Evolutionary conservation across 2,113 vertebrate genomes (phyloP).

Genomic region (Peromyscus polionotus): DNA sequence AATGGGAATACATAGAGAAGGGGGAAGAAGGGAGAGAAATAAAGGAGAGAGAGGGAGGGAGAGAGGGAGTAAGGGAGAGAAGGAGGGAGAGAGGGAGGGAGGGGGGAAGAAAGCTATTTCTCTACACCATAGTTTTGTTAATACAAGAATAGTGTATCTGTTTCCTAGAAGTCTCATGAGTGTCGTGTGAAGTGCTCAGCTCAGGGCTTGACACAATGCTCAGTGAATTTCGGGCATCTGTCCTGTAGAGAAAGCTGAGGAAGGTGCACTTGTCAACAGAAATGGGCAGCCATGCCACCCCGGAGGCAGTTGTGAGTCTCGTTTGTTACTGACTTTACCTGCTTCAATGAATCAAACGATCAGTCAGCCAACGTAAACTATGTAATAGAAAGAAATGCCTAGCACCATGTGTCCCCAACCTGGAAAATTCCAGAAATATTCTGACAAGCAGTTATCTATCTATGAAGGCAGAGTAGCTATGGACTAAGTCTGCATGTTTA

Average conservation of each 20-base stretch:
- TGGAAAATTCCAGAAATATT: background rate
- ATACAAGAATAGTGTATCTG: background rate
- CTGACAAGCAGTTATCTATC: background rate
- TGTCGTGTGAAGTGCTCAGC: background rate
- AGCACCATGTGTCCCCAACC: background rate
- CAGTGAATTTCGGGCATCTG: background rate
- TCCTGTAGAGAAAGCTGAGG: background rate
- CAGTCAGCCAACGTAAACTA: background rate
- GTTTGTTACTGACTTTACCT: background rate
- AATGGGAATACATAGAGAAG: background rate
- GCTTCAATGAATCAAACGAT: slow-evolving; percentile 17
- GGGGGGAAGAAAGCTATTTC: background rate
- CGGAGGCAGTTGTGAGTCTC: background rate
- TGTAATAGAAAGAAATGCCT: background rate
- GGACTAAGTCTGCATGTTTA: background rate
- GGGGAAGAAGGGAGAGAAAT: background rate
- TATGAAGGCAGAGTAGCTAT: background rate
- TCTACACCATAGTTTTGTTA: background rate
- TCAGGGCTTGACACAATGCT: background rate
- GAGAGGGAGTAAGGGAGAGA: background rate
- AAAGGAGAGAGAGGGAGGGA: background rate
- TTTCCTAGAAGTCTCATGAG: background rate
- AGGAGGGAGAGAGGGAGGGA: fast-evolving
- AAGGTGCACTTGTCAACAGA: background rate
- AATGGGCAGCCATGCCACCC: background rate